Evolutionary conservation across 2,113 vertebrate genomes (phyloP).

Genomic region (Phrynocephalus versicolor): DNA sequence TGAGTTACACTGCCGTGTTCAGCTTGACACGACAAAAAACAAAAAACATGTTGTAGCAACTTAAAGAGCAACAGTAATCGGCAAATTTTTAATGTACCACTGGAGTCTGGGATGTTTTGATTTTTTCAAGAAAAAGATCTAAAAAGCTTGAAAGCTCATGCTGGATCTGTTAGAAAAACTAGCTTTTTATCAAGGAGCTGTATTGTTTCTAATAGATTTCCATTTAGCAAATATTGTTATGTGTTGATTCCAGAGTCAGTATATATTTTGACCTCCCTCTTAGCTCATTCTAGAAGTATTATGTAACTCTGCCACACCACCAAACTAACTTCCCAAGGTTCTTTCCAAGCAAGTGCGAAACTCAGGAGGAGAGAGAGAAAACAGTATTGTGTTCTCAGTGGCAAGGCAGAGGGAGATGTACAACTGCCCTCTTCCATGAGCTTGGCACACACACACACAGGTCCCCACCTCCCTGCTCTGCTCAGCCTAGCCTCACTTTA

Average conservation of each 20-base stretch:
- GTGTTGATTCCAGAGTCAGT: background rate
- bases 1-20: background rate
- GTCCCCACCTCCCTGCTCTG: too few species aligned
- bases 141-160: background rate
- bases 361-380: too few species aligned
- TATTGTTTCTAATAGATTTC: too few species aligned
- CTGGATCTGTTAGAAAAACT: background rate
- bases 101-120: background rate
- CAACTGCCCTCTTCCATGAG: too few species aligned
- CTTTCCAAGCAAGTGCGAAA: too few species aligned
- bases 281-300: background rate
- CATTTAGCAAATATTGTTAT: background rate
- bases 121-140: background rate
- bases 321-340: too few species aligned
- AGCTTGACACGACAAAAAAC: background rate
- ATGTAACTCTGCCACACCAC: too few species aligned
- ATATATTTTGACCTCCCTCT: background rate
- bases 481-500: too few species aligned
- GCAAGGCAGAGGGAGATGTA: too few species aligned
- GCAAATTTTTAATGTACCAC: background rate
- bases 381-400: too few species aligned
- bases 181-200: too few species aligned
- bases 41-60: background rate
- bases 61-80: background rate
- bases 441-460: too few species aligned